Base-by-base conservation (phyloP, 2,888 invertebrate species). In the Endotricha flammealis region DNA sequence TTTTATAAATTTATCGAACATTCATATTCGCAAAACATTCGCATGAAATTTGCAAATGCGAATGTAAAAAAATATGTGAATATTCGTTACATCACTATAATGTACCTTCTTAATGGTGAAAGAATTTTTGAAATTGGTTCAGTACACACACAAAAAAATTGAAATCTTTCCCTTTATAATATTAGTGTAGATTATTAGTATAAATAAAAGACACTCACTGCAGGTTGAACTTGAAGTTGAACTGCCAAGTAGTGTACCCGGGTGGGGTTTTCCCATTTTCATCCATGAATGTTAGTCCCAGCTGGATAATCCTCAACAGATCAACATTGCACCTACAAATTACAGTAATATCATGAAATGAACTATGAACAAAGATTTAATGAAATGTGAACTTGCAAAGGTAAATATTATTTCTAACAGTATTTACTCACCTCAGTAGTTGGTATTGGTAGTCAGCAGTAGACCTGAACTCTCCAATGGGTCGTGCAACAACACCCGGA, bases 191-290 rank as follows among this genome's bases (percentile, higher is more conserved):
- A 48, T 39, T 16, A 35, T 30, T 12, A 14, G 10, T 35, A 29
- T 44, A 1, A 29, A 10, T 14, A 9, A 13, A 13, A 23, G 7
- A n/a, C 29, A 63, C 93, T 91, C 89, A 98, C 96, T 94, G 93
- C 51, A 99, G 88, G 79, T 97, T 98, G 66, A 99, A 99, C 86
- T 98, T 98, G 80, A 99, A 99, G 88, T 99, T 99, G 77, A 99
- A 99, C 85, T 99, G 99, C 98, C 99, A 99, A 25, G 99, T 99
- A 31, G 95, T 95, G 65, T 93, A 95, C 28, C 94, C 97, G 11
- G 93, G 91, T 12, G 98, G 97, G 31, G 96, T 94, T 80, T 96
- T 95, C 29, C 99, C 99, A 73, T 94, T 94, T 70, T 99, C 98
- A 86, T 99, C 97, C 88, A 98, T 92, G 82, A 99, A 98, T 38